phyloP scores from a whole-genome alignment of 2,797 vertebrate genomes.

The Cygnus olor region DNA sequence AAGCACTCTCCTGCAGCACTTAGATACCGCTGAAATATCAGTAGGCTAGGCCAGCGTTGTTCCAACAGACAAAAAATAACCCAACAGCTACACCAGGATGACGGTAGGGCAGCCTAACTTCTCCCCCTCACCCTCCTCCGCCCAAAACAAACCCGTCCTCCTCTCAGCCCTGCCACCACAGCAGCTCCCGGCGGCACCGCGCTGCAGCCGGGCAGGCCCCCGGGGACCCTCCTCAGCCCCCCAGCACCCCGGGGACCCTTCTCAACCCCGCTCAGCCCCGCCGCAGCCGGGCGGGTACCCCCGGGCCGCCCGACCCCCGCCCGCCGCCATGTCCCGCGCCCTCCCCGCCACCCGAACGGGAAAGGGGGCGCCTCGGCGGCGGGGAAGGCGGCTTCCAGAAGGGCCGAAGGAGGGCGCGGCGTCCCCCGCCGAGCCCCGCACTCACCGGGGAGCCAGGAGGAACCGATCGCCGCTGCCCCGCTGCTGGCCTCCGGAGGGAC shows the following conservation, averaged over 20 bases:
- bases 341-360: not conserved
- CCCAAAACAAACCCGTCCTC: accelerated
- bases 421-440: not conserved
- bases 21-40: not conserved
- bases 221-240: not conserved
- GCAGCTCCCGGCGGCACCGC: accelerated
- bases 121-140: accelerated
- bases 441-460: not conserved
- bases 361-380: too few relatives aligned
- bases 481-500: not conserved
- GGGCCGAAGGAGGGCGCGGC: too few relatives aligned
- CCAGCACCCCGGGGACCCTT: too few relatives aligned
- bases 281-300: not conserved
- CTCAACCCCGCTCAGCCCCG: too few relatives aligned
- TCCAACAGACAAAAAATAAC: not conserved
- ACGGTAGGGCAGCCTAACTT: not conserved
- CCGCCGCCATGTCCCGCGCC: not conserved
- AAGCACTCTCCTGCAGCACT: too few relatives aligned
- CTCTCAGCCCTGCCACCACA: not conserved
- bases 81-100: not conserved
- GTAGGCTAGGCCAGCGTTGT: too few relatives aligned
- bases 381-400: too few relatives aligned
- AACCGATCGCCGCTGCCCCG: not conserved
- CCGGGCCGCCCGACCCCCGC: not conserved
- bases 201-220: too few relatives aligned